Evolutionary conservation across 2,797 vertebrate species (phyloP), one percentile per base, ranked within the genome.

Genomic region (Cyprinella venusta): DNA sequence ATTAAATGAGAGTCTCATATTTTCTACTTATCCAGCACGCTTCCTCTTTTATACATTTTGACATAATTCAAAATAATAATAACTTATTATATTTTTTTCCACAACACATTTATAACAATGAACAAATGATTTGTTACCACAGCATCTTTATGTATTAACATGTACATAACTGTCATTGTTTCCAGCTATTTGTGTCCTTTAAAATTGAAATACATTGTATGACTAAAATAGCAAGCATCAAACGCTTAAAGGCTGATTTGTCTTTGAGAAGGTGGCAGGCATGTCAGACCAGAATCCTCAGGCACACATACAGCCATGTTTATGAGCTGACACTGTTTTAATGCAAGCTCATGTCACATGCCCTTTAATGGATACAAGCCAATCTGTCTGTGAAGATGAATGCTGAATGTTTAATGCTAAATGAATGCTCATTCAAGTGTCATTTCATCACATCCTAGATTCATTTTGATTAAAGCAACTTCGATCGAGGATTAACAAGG

Each of bases 191-290:
- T 36, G 40, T 40, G 70, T 30, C 33, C 45, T 74, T 74, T 19
- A 13, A 15, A 63, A 42, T 74, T 74, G 13, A 13, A 15, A 63
- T 54, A 68, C 21, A 12, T 30, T 54, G 9, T 40, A n/a, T 45
- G 71, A 67, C 61, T 54, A 18, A 82, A 82, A 82, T 82, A 76
- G 50, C 33, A 65, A 40, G 63, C 36, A 68, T 45, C 33, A 33
- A 16, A 76, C 5, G 50, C 63, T 56, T 12, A n/a, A 21, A 67
- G 72, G 71, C 71, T 33, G 81, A 56, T 59, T 16, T 76, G 81
- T 59, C 72, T 67, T 76, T 82, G 50, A 82, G 52, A 74, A 71
- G 63, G 48, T 26, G 16, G 10, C 70, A 40, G 70, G 9, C 12
- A 63, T 50, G 30, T 81, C 59, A 38, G 38, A 4, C 40, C 33